phyloP scores from a whole-genome alignment of 2,888 invertebrate genomes.

The Eudemis profundana region DNA sequence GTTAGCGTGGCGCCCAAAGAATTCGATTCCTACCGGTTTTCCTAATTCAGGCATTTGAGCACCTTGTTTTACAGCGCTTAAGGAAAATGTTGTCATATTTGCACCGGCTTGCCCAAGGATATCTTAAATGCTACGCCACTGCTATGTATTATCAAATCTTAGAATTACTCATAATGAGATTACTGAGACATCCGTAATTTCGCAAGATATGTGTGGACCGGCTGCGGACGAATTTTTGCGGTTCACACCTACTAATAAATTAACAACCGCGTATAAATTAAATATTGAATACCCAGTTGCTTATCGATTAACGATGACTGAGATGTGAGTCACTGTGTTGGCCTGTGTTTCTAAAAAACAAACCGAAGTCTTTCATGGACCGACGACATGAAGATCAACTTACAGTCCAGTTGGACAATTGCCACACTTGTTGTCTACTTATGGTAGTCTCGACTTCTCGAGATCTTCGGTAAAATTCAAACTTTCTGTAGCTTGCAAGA shows the following conservation, averaged over 20 bases:
- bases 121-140: no score
- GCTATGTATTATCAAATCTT: not conserved
- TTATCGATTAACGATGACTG: not conserved
- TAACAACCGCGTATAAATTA: not conserved
- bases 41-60: no score
- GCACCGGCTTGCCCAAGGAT: no score
- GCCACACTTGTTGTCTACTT: not conserved
- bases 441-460: not conserved
- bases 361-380: not conserved
- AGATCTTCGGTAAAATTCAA: not conserved
- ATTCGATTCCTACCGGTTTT: no score
- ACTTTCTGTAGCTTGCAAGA: not conserved
- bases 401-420: no score
- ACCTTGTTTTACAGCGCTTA: no score
- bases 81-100: no score
- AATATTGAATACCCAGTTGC: not conserved
- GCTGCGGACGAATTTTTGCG: not conserved
- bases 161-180: not conserved
- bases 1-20: no score
- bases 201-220: not conserved
- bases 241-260: not conserved
- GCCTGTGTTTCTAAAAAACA: not conserved
- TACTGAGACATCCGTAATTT: constrained; percentile 2
- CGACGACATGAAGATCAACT: no score
- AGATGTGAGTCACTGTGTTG: not conserved